These are phyloP conservation scores for Athalia circularis DNA, from an alignment of 2,888 invertebrate genomes.

Conservation along the genomic window DNA sequence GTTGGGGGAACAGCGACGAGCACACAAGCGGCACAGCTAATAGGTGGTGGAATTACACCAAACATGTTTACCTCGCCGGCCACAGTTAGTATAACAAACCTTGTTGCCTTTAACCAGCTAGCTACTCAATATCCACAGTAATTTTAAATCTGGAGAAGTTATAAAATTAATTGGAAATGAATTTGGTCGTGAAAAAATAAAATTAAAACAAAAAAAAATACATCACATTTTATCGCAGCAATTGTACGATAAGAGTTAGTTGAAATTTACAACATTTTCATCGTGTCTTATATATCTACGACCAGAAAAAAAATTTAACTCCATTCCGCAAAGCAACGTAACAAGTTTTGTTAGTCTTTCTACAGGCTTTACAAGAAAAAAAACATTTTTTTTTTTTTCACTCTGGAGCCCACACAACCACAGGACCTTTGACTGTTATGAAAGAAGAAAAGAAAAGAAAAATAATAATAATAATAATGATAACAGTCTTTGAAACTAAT, in stretches of 20 bases:
- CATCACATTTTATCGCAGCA: background rate
- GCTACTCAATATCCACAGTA: constrained; percentile 35
- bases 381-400: no score
- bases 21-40: constrained; percentile 79
- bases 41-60: constrained; percentile 84
- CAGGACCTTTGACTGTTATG: background rate
- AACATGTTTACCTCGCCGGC: constrained; percentile 78
- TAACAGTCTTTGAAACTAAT: no score
- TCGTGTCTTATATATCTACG: no score
- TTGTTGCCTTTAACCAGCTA: constrained; percentile 40
- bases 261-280: background rate
- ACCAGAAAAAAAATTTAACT: no score
- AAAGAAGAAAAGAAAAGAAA: background rate
- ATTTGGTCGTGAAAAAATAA: background rate
- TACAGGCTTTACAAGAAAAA: background rate
- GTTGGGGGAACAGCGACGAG: constrained; percentile 79
- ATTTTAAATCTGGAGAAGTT: background rate
- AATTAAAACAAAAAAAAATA: background rate
- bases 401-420: no score
- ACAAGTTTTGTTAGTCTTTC: constrained; percentile 6
- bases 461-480: no score
- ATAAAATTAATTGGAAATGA: background rate
- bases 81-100: constrained; percentile 67
- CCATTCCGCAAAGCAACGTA: background rate
- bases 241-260: background rate